Conservation (phyloP, 2,888 invertebrate species). For the Macrosiphum euphorbiae region DNA sequence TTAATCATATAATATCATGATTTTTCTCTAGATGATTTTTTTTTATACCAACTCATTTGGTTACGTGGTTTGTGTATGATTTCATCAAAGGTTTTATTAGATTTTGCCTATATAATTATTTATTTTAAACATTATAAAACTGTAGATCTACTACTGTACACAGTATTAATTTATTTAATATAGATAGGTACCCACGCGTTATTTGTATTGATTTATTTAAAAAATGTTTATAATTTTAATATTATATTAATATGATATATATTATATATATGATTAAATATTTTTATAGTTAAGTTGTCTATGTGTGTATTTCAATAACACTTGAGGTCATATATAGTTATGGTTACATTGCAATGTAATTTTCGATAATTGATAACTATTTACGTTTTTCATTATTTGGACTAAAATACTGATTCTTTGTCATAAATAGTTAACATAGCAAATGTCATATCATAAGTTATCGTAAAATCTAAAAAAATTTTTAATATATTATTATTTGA, state of each 20-base stretch:
- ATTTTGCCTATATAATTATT: background rate
- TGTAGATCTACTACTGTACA: background rate
- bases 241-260: no score
- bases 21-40: background rate
- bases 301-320: background rate
- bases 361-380: background rate
- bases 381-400: background rate
- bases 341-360: background rate
- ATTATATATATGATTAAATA: background rate
- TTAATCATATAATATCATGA: no score
- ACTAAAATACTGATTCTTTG: background rate
- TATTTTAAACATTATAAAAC: background rate
- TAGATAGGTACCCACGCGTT: background rate
- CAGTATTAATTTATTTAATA: background rate
- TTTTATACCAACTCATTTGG: background rate
- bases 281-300: background rate
- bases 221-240: background rate
- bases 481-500: background rate
- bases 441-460: background rate
- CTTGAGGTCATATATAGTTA: background rate
- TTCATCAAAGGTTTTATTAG: background rate
- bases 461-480: background rate
- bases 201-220: background rate
- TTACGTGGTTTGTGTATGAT: background rate
- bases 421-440: background rate